Evolutionary conservation across 2,113 vertebrate genomes (phyloP).

Genomic region (Equus przewalskii): DNA sequence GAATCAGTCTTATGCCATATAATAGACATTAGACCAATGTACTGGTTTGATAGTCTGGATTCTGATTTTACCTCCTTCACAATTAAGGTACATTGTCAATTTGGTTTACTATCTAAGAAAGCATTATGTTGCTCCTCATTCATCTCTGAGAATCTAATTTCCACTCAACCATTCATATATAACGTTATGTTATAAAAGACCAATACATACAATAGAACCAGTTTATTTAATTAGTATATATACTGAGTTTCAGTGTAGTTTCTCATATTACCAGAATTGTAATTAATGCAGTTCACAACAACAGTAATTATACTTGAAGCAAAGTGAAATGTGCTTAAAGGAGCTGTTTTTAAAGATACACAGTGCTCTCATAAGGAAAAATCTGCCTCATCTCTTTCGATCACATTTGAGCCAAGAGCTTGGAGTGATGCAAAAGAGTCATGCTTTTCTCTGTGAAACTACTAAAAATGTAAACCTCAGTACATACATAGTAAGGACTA

Average conservation of each 20-base stretch:
- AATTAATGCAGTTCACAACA: constrained; percentile 39
- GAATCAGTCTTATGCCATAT: not conserved
- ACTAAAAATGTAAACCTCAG: not conserved
- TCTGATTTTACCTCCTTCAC: constrained; percentile 22
- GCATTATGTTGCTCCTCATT: not conserved
- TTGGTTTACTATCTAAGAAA: constrained; percentile 41
- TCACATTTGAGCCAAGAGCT: not conserved
- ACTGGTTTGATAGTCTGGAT: not conserved
- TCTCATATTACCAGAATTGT: not conserved
- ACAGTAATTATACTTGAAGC: constrained; percentile 26
- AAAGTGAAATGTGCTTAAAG: constrained; percentile 7
- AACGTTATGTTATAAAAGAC: not conserved
- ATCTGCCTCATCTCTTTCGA: not conserved
- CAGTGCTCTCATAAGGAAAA: not conserved
- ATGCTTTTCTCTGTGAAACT: not conserved
- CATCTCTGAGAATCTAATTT: constrained; percentile 50
- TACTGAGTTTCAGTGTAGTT: not conserved
- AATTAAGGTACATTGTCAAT: not conserved
- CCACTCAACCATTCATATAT: not conserved
- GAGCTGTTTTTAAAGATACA: not conserved
- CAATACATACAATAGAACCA: not conserved
- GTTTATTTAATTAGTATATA: not conserved
- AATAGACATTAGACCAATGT: not conserved
- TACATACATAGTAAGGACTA: not conserved
- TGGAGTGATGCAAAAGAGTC: not conserved